Evolutionary conservation across 2,797 vertebrate species (phyloP).

Genomic region (Florisuga fusca): DNA sequence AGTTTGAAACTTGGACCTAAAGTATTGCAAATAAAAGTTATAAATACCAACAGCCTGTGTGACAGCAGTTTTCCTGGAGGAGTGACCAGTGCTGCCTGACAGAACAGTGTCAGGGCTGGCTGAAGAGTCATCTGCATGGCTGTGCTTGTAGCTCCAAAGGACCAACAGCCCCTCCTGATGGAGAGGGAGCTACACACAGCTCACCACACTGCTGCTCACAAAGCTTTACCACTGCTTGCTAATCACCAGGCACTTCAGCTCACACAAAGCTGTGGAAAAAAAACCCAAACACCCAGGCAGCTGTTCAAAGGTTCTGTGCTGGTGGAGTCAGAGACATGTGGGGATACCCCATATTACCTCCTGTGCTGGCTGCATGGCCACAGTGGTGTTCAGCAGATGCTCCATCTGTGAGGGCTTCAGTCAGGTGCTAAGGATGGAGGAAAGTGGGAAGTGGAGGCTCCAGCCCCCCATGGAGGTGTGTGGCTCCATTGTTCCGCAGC

Average conservation of each 20-base stretch:
- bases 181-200: rapidly evolving
- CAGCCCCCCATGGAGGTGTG: neutral
- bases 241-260: neutral
- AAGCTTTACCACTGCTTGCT: neutral
- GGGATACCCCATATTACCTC: rapidly evolving
- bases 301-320: rapidly evolving
- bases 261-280: neutral
- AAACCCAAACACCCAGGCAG: rapidly evolving
- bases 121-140: neutral
- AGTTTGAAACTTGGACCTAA: constrained; percentile 98
- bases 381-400: rapidly evolving
- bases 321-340: rapidly evolving
- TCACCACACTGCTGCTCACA: neutral
- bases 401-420: too few species aligned
- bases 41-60: constrained; percentile 68
- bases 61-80: neutral
- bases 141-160: neutral
- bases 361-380: rapidly evolving
- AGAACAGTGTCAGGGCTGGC: neutral
- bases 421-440: too few species aligned
- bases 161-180: neutral
- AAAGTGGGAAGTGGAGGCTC: neutral
- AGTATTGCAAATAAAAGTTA: constrained; percentile 87
- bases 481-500: neutral
- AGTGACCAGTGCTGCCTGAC: neutral